Evolutionary conservation across 2,113 vertebrate genomes (phyloP), one percentile per base, ranked within the genome.

Genomic region (Nannospalax galili): DNA sequence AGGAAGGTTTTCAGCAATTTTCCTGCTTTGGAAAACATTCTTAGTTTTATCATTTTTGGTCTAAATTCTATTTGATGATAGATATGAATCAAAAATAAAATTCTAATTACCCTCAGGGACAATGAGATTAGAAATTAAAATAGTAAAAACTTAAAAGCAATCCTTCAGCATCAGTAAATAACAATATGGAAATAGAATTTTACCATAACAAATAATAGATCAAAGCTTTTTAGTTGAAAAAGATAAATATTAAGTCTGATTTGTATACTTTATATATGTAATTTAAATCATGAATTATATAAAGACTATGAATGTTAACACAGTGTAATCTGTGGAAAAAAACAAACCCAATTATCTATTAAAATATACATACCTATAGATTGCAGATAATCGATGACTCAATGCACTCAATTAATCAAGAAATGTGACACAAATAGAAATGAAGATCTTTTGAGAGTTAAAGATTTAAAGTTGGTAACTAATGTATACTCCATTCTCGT

Each of bases 1-100:
- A 84, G 85, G 73, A 89, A 81, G 11, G 1, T 5, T 2, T 77
- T 91, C 17, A 72, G 32, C 37, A 64, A 74, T 94, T 28, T 73
- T 88, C 40, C 80, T 92, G 24, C 11, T 32, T 28, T 93, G 24
- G 3, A 84, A 84, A 92, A 79, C 11, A 87, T 75, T 80, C 48
- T 5, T 16, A 94, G 52, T 69, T 95, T 84, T 84, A 77, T 79
- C 24, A 85, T 45, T 1, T 37, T 9, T 9, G 4, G 1, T 60
- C 24, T 87, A 72, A 65, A 58, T 6, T 3, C 75, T 78, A 81
- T 84, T 90, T 84, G 78, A 37, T 58, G 93, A 92, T 69, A 92
- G 87, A 75, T 86, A 90, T 48, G 4, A 72, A 19, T 2, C 20
- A 94, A 84, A 64, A 96, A 60, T 20, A 93, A 93, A 94, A 91